A percentile compares a stretch with the other conserved stretches of the same genome.
phyloP scores from a whole-genome alignment of 1,140 invertebrate genomes.

The Atta cephalotes region DNA sequence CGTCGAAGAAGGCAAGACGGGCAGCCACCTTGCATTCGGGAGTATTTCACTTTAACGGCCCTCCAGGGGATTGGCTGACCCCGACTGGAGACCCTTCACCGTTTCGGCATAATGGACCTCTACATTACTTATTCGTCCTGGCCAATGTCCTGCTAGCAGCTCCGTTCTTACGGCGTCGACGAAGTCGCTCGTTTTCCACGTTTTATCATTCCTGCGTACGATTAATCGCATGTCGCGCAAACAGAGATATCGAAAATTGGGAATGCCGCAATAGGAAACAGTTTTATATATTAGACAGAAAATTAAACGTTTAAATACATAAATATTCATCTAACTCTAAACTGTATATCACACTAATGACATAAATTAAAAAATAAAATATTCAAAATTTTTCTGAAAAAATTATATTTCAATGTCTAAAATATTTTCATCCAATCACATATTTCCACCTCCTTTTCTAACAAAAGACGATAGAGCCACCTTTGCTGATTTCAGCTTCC shows the following conservation, averaged over 20 bases:
- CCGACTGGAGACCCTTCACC: constrained; percentile 83
- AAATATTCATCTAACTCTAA: background rate
- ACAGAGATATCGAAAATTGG: constrained; percentile 14
- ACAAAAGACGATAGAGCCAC: constrained; percentile 2
- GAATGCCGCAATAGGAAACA: background rate
- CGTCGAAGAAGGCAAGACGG: constrained; percentile 67
- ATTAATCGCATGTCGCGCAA: constrained; percentile 68
- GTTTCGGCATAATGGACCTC: constrained; percentile 86
- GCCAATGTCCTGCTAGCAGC: constrained; percentile 76
- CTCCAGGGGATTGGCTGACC: constrained; percentile 86
- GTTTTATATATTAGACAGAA: constrained; percentile 2
- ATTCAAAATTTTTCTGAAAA: constrained; percentile 5
- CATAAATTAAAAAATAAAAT: background rate
- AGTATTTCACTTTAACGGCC: constrained; percentile 87
- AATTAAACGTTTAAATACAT: background rate
- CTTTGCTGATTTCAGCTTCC: constrained; percentile 47
- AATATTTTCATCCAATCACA: background rate
- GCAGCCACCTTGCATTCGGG: constrained; percentile 85
- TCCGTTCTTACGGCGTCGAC: constrained; percentile 35
- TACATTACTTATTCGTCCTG: constrained; percentile 86
- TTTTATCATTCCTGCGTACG: constrained; percentile 64
- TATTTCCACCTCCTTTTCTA: constrained; percentile 8
- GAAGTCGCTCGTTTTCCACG: constrained; percentile 66
- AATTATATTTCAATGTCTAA: background rate
- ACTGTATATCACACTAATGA: background rate